Conservation (phyloP, 1,140 invertebrate species). For the Eriosoma lanigerum region DNA sequence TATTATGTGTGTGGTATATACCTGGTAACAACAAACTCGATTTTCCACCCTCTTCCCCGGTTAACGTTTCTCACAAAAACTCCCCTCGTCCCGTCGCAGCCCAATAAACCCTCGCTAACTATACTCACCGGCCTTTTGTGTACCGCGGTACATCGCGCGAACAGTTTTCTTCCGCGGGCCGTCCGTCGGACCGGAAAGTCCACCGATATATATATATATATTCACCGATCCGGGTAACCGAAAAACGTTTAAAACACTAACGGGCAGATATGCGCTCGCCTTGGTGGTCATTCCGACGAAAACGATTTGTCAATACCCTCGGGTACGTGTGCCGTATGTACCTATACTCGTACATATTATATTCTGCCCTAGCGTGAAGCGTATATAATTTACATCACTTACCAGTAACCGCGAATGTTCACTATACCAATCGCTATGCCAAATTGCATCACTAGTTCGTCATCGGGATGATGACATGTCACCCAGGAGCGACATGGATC, state of each 20-base stretch:
- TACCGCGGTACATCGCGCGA: neutral
- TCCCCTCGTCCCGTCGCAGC: neutral
- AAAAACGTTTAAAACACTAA: conserved; percentile 43
- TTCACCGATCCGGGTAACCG: neutral
- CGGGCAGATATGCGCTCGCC: neutral
- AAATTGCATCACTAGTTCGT: no score
- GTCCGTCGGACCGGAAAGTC: conserved; percentile 32
- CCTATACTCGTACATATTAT: no score
- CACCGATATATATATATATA: neutral
- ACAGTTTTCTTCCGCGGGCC: conserved; percentile 27
- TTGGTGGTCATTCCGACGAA: neutral
- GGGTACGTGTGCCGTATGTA: no score
- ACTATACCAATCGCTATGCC: no score
- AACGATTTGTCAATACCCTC: neutral
- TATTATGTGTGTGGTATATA: neutral
- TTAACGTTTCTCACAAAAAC: neutral
- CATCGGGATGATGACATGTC: no score
- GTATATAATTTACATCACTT: no score
- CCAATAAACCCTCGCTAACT: neutral
- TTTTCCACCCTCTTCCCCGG: neutral
- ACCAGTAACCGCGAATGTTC: no score
- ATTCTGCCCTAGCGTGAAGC: no score
- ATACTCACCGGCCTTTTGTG: conserved; percentile 43
- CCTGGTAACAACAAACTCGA: neutral
- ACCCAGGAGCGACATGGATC: no score